Percentiles rank a stretch among this genome's conserved stretches.
These are phyloP conservation scores for Tachysurus vachellii DNA, from an alignment of 2,113 vertebrate species.

Conservation along the genomic window DNA sequence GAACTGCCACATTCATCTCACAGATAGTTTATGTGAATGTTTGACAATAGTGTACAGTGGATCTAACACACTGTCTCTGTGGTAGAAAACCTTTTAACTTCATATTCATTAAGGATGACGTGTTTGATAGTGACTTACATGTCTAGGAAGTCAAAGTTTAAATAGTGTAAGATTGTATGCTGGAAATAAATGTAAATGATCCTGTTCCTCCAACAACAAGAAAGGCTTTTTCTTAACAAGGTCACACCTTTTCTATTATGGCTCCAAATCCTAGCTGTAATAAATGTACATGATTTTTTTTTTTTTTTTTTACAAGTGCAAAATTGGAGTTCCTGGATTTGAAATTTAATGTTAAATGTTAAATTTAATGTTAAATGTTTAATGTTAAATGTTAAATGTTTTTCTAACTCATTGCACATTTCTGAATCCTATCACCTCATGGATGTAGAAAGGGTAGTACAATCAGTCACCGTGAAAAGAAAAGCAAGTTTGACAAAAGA, in stretches of 20 bases:
- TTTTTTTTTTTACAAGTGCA: not conserved
- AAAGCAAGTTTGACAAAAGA: not conserved
- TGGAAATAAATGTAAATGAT: not conserved
- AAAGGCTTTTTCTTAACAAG: not conserved
- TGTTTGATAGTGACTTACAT: not conserved
- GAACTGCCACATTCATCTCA: not conserved
- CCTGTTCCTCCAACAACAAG: not conserved
- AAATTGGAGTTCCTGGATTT: not conserved
- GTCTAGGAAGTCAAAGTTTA: not conserved
- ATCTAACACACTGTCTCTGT: not conserved
- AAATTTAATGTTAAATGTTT: too few species aligned
- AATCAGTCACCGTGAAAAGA: not conserved
- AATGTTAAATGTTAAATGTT: too few species aligned
- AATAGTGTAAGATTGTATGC: not conserved
- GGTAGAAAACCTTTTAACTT: not conserved
- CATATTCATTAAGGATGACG: not conserved
- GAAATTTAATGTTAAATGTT: not conserved
- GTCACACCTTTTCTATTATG: not conserved
- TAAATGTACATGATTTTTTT: not conserved
- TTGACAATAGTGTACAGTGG: constrained; percentile 11
- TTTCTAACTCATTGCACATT: not conserved
- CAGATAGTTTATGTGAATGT: constrained; percentile 8
- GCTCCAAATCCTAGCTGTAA: not conserved
- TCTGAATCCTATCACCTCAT: not conserved
- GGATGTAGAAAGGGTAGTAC: not conserved